These are phyloP conservation scores for Hofmannophila pseudospretella DNA, from an alignment of 2,888 invertebrate genomes.

Conservation along the genomic window DNA sequence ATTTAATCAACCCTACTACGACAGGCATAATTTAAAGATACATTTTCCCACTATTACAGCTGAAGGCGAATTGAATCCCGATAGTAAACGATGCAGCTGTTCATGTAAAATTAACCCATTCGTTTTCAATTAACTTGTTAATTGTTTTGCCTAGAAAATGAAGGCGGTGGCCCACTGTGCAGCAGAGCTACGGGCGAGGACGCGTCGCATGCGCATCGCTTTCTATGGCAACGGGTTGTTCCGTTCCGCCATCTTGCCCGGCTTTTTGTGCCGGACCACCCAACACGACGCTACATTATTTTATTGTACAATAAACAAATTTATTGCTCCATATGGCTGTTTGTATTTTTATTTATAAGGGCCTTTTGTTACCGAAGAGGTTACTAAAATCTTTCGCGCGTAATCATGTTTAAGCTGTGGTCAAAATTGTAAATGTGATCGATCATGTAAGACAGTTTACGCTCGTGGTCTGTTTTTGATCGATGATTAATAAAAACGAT, in stretches of 20 bases:
- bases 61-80: too few relatives aligned
- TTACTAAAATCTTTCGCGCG: constrained; percentile 53
- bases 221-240: constrained; percentile 48
- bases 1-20: too few relatives aligned
- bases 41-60: too few relatives aligned
- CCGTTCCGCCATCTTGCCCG: constrained; percentile 52
- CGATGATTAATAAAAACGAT: too few relatives aligned
- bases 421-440: constrained; percentile 6
- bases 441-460: neutral
- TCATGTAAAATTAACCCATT: constrained; percentile 4
- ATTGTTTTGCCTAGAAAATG: constrained; percentile 14
- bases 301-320: constrained; percentile 77
- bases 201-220: constrained; percentile 41
- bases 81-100: too few relatives aligned
- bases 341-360: constrained; percentile 74
- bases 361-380: constrained; percentile 56
- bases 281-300: constrained; percentile 72
- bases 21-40: too few relatives aligned
- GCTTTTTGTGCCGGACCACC: constrained; percentile 70
- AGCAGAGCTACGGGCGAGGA: constrained; percentile 11
- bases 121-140: constrained; percentile 14
- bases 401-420: constrained; percentile 33
- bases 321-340: constrained; percentile 75
- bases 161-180: constrained; percentile 7
- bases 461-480: too few relatives aligned